Percentiles rank a stretch among this genome's conserved stretches.
Evolutionary conservation across 2,113 vertebrate genomes (phyloP).

Genomic region (Picathartes gymnocephalus): DNA sequence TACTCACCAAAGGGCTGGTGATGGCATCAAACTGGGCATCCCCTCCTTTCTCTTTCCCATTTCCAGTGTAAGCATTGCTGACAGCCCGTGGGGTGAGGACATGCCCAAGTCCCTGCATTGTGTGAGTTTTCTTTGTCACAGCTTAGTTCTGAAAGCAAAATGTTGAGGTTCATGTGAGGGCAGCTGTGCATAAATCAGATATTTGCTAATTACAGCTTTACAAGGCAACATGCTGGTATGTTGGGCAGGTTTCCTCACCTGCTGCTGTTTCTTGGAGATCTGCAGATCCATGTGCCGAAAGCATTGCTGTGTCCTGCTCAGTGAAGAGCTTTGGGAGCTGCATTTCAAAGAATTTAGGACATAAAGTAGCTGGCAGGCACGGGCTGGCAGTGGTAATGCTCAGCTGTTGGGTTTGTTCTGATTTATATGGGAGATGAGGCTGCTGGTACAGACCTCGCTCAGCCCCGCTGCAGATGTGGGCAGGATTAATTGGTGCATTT

Average conservation of each 20-base stretch:
- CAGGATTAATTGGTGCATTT: conserved; percentile 41
- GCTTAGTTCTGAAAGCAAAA: background rate
- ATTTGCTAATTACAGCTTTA: background rate
- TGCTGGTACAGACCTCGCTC: conserved; percentile 8
- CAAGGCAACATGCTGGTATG: background rate
- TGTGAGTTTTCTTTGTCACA: background rate
- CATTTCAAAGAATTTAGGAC: conserved; percentile 32
- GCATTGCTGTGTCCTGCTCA: background rate
- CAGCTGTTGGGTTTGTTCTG: conserved; percentile 25
- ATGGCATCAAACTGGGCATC: background rate
- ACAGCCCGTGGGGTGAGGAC: background rate
- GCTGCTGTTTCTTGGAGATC: background rate
- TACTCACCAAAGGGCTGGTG: background rate
- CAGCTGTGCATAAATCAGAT: background rate
- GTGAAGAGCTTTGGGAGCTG: background rate
- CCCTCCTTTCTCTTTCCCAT: background rate
- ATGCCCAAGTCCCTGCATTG: background rate
- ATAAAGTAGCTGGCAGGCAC: conserved; percentile 46
- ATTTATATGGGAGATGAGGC: conserved; percentile 18
- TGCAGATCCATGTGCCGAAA: background rate
- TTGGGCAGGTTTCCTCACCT: background rate
- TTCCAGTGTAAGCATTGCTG: background rate
- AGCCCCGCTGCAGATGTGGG: conserved; percentile 32
- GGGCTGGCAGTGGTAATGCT: conserved; percentile 25
- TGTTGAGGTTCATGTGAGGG: background rate